phyloP scores from a whole-genome alignment of 2,888 invertebrate species.

The Homarus gammarus region DNA sequence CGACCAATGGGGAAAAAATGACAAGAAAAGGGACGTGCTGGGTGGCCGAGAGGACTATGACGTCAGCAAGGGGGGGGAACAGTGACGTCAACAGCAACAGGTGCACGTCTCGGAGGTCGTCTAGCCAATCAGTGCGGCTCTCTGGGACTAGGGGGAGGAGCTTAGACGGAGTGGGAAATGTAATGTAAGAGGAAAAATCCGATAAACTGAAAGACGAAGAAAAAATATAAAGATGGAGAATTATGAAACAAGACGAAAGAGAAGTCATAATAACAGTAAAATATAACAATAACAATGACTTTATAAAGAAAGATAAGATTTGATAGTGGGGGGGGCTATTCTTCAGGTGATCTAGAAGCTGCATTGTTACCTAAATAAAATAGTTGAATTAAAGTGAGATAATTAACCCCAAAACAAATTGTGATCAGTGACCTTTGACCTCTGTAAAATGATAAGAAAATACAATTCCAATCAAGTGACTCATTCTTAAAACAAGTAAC shows the following conservation, averaged over 20 bases:
- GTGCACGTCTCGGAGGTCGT: neutral
- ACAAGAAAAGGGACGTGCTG: neutral
- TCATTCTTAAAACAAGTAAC: no score
- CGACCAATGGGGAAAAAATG: neutral
- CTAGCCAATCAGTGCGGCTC: neutral
- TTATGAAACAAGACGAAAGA: neutral
- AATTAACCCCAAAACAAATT: no score
- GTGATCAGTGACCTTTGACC: no score
- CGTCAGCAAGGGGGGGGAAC: constrained; percentile 7
- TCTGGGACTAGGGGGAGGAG: neutral
- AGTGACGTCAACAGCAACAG: constrained; percentile 8
- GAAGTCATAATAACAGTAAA: neutral
- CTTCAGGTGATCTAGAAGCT: no score
- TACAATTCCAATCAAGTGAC: no score
- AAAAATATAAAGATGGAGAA: neutral
- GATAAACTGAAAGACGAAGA: neutral
- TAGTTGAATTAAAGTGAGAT: no score
- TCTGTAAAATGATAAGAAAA: no score
- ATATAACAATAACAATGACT: neutral
- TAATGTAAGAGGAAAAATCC: neutral
- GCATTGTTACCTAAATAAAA: no score
- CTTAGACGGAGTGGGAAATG: neutral
- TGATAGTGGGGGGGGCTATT: no score
- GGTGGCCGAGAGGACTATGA: constrained; percentile 28
- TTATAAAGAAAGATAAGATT: no score